Evolutionary conservation across 2,113 vertebrate genomes (phyloP).

Genomic region (Xerus inauris): DNA sequence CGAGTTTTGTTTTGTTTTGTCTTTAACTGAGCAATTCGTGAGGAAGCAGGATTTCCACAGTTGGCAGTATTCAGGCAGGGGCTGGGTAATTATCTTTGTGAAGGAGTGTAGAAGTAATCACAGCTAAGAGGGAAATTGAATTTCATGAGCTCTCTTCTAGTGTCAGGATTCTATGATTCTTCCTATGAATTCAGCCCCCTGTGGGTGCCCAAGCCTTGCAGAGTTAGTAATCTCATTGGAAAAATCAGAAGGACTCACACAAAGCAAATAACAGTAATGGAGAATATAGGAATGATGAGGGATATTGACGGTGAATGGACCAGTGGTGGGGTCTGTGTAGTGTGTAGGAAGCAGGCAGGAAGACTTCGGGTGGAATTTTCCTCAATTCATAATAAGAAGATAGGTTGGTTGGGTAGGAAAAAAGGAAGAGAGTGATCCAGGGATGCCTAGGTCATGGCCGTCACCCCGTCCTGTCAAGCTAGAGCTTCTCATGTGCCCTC

Average conservation of each 20-base stretch:
- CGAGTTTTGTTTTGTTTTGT: background rate
- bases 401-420: background rate
- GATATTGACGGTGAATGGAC: background rate
- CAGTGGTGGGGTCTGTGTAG: background rate
- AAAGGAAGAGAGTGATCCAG: background rate
- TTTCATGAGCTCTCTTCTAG: slow-evolving; percentile 55
- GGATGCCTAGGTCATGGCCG: background rate
- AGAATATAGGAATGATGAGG: background rate
- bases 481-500: background rate
- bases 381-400: background rate
- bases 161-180: slow-evolving; percentile 14
- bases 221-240: slow-evolving; percentile 6
- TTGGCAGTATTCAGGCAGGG: background rate
- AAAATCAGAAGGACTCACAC: slow-evolving; percentile 16
- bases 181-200: slow-evolving; percentile 12
- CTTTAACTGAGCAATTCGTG: slow-evolving; percentile 18
- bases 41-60: slow-evolving; percentile 3
- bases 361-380: background rate
- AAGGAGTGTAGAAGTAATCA: slow-evolving; percentile 12
- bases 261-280: background rate
- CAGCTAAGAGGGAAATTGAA: slow-evolving; percentile 20
- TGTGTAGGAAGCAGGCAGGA: background rate
- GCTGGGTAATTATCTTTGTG: background rate
- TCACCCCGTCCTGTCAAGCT: background rate
- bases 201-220: background rate